Conservation (phyloP, 2,797 vertebrate genomes). For the Sebastes variabilis region DNA sequence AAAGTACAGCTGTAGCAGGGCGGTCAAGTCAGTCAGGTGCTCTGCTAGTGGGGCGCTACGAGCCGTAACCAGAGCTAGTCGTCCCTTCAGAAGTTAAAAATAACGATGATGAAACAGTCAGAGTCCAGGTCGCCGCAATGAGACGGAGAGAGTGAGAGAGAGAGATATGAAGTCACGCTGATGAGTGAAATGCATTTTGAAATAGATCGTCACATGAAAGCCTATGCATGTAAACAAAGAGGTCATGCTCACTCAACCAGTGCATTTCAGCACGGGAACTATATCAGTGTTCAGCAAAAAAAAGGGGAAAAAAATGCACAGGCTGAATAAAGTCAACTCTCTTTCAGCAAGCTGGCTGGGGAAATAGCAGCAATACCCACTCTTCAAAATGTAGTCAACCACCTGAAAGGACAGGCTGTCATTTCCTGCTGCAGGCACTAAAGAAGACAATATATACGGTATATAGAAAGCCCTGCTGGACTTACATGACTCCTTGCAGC, state of each 20-base stretch:
- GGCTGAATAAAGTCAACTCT: neutral
- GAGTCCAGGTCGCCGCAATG: conserved; percentile 37
- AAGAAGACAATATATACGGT: neutral
- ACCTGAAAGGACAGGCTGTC: neutral
- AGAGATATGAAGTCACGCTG: conserved; percentile 18
- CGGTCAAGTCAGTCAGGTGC: conserved; percentile 48
- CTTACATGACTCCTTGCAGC: conserved; percentile 99
- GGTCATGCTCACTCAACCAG: neutral
- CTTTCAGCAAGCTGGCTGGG: neutral
- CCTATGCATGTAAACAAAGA: conserved; percentile 28
- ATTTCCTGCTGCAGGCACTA: neutral
- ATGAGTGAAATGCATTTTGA: conserved; percentile 29
- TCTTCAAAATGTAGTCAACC: neutral
- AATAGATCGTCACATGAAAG: conserved; percentile 18
- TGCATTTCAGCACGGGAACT: neutral
- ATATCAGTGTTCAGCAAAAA: neutral
- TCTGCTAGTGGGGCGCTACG: conserved; percentile 15
- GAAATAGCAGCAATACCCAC: too few relatives aligned
- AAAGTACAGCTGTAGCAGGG: conserved; percentile 68
- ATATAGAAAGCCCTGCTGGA: conserved; percentile 42
- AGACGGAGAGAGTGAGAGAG: neutral
- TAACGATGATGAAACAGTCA: conserved; percentile 67
- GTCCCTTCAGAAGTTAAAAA: conserved; percentile 77
- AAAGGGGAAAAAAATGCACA: neutral
- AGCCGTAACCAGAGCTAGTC: conserved; percentile 78